Evolutionary conservation across 2,113 vertebrate genomes (phyloP).

Genomic region (Illadopsis cleaveri): DNA sequence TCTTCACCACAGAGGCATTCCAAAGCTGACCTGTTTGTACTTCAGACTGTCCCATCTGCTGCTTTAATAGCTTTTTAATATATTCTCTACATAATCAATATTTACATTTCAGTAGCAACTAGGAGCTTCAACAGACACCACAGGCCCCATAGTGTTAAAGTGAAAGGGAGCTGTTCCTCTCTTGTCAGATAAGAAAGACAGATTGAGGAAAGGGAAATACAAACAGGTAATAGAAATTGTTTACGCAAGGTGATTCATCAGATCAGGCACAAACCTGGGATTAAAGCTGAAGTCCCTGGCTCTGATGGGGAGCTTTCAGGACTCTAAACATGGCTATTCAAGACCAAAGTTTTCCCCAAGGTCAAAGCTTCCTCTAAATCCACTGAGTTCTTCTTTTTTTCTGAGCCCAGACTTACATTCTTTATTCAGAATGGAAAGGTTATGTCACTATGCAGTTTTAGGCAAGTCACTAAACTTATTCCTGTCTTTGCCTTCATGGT

Average conservation of each 20-base stretch:
- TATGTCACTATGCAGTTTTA: background rate
- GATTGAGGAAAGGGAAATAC: background rate
- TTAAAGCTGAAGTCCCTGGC: background rate
- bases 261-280: background rate
- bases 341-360: background rate
- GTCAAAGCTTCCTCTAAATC: background rate
- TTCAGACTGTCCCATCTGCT: background rate
- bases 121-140: background rate
- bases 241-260: background rate
- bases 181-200: background rate
- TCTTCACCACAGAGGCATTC: background rate
- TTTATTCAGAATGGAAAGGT: background rate
- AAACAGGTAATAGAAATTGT: background rate
- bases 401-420: background rate
- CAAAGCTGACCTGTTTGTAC: background rate
- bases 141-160: background rate
- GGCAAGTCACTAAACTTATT: background rate
- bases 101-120: constrained; percentile 26
- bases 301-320: background rate
- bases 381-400: background rate
- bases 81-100: constrained; percentile 44
- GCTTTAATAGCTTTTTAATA: background rate
- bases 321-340: background rate
- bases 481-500: background rate
- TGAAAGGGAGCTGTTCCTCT: background rate